A percentile compares a stretch with the other conserved stretches of the same genome.
These are phyloP conservation scores for Abscondita cerata DNA, from an alignment of 2,888 invertebrate species.

Conservation along the genomic window DNA sequence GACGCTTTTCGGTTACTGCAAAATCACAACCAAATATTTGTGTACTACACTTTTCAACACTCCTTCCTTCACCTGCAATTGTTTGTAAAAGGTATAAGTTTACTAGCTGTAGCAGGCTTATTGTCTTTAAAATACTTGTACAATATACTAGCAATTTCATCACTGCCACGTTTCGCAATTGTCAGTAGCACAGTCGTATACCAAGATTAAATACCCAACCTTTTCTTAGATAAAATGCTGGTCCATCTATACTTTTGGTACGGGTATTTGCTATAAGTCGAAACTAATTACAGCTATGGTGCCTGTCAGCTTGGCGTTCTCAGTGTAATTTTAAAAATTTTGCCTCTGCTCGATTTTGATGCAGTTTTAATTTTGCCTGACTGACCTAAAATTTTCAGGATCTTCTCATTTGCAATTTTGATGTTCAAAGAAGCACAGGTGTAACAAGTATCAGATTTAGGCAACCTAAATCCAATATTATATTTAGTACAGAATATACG, in stretches of 20 bases:
- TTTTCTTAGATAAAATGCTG: constrained; percentile 39
- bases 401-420: neutral
- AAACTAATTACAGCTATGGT: neutral
- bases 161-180: constrained; percentile 33
- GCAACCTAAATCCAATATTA: neutral
- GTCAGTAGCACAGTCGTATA: constrained; percentile 34
- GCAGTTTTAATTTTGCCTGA: neutral
- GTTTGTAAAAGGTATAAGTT: constrained; percentile 26
- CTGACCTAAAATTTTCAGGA: neutral
- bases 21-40: constrained; percentile 27
- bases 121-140: constrained; percentile 28
- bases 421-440: neutral
- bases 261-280: constrained; percentile 15
- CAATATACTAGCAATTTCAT: constrained; percentile 33
- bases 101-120: constrained; percentile 16
- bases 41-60: constrained; percentile 3
- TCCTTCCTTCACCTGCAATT: constrained; percentile 20
- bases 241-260: constrained; percentile 30
- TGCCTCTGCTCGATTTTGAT: neutral
- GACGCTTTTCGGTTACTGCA: constrained; percentile 1
- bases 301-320: neutral
- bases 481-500: neutral
- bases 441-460: too few species aligned
- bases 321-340: neutral
- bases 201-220: constrained; percentile 39